These are phyloP conservation scores for Entomyzon cyanotis DNA, from an alignment of 2,113 vertebrate genomes.

Conservation along the genomic window DNA sequence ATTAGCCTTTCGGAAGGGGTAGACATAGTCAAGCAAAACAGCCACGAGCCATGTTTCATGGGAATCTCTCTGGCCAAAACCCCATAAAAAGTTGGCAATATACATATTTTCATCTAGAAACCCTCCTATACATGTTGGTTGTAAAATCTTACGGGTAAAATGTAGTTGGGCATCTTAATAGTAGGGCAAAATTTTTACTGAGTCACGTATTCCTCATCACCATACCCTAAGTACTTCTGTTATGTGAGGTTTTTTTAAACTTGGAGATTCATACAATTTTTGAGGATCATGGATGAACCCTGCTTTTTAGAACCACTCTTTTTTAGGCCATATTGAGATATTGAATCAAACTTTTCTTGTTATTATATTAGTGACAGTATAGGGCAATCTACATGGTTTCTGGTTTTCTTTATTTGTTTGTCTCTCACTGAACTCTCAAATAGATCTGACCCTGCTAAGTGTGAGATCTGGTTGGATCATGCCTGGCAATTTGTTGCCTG, in stretches of 20 bases:
- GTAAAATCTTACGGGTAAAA: neutral
- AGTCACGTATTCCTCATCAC: neutral
- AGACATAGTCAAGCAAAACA: neutral
- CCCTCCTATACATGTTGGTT: fast-evolving
- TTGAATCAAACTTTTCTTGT: neutral
- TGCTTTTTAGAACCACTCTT: neutral
- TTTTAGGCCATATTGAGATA: neutral
- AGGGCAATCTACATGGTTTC: neutral
- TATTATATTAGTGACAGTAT: neutral
- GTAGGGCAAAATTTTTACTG: neutral
- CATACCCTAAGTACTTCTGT: neutral
- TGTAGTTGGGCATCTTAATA: neutral
- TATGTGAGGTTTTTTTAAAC: neutral
- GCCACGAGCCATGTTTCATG: neutral
- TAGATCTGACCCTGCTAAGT: neutral
- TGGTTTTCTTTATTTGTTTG: neutral
- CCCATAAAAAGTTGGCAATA: neutral
- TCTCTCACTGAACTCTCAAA: neutral
- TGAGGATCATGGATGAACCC: neutral
- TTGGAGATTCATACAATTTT: neutral
- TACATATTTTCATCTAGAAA: neutral
- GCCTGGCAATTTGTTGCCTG: neutral
- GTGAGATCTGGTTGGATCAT: neutral
- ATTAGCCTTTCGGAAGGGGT: neutral
- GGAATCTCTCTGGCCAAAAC: neutral